Base-by-base conservation (phyloP, 2,113 vertebrate species). In the Paedocypris sp. region DNA sequence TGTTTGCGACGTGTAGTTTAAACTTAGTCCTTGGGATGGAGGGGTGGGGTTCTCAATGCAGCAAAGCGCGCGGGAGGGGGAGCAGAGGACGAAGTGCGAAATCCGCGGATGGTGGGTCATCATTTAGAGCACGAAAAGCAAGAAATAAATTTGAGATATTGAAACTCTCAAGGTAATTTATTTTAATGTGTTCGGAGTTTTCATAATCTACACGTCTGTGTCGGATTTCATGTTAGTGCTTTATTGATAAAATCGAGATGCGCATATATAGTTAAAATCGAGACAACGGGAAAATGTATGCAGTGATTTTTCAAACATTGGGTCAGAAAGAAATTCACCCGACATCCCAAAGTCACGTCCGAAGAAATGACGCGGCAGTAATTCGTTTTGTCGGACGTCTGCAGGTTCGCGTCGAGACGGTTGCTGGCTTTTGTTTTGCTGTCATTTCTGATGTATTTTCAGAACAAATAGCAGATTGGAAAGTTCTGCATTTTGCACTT, bases 31-130 rank as follows among this genome's bases (percentile, higher is more conserved):
- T 62, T 47, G 52, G 43, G 43, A 68, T 61, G 70, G n/a, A n/a
- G n/a, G n/a, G 70, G 70, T 72, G 70, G 66, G 66, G 70, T 68
- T 57, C 38, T 49, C 54, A 58, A 33, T 72, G 70, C 70, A 69
- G 62, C 35, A 69, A 46, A 54, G 53, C 46, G 45, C 28, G 66
- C 25, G 60, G 56, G 60, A 38, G 66, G 51, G 68, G 52, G 65
- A 28, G 63, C 22, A 28, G 29, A n/a, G 33, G 38, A 47, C 29
- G 50, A 50, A 49, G 49, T 60, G 56, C 42, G 35, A 57, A 46
- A 22, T 56, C 43, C 20, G 26, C 39, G 53, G 62, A 63, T 66
- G 68, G 35, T 51, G 68, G 62, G 60, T 50, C 45, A 35, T 29
- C 47, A 59, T 28, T 29, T 39, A 39, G 35, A 1, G 22, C 32